These are phyloP conservation scores for Rhizomys pruinosus DNA, from an alignment of 2,113 vertebrate genomes.

Conservation along the genomic window DNA sequence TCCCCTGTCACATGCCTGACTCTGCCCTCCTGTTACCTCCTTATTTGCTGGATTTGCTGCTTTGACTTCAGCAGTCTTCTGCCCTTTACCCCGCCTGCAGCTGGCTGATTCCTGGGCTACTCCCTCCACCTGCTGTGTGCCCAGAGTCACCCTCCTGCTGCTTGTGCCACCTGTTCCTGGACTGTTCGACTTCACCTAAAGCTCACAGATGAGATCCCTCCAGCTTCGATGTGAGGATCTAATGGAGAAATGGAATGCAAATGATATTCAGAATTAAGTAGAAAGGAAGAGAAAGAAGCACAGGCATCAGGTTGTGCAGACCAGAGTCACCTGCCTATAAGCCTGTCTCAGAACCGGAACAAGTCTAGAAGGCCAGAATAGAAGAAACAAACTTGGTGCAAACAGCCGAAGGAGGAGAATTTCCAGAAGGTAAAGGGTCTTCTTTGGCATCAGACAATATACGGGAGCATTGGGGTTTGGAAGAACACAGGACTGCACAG, in stretches of 20 bases:
- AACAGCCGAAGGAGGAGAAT: slow-evolving; percentile 28
- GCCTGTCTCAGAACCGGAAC: not conserved
- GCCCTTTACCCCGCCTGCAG: slow-evolving; percentile 66
- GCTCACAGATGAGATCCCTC: slow-evolving; percentile 78
- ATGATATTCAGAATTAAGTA: slow-evolving; percentile 59
- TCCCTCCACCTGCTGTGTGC: slow-evolving; percentile 64
- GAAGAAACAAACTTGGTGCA: not conserved
- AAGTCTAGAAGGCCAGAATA: not conserved
- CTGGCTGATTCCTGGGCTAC: slow-evolving; percentile 62
- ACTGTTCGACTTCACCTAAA: slow-evolving; percentile 71
- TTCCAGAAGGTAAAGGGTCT: not conserved
- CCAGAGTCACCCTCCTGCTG: slow-evolving; percentile 77
- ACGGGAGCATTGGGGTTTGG: not conserved
- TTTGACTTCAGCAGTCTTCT: slow-evolving; percentile 48
- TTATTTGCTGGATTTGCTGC: slow-evolving; percentile 76
- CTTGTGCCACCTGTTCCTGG: slow-evolving; percentile 78
- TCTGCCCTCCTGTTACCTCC: slow-evolving; percentile 66
- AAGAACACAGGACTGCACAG: not conserved
- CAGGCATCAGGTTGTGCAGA: not conserved
- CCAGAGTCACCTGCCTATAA: slow-evolving; percentile 4
- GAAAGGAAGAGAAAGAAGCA: slow-evolving; percentile 6
- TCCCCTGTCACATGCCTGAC: slow-evolving; percentile 54
- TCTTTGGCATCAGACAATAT: not conserved
- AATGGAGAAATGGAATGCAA: slow-evolving; percentile 68
- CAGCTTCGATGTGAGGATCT: slow-evolving; percentile 71